A percentile compares a stretch with the other conserved stretches of the same genome.
These are phyloP conservation scores for Palaemon carinicauda DNA, from an alignment of 1,140 invertebrate species.

Conservation along the genomic window DNA sequence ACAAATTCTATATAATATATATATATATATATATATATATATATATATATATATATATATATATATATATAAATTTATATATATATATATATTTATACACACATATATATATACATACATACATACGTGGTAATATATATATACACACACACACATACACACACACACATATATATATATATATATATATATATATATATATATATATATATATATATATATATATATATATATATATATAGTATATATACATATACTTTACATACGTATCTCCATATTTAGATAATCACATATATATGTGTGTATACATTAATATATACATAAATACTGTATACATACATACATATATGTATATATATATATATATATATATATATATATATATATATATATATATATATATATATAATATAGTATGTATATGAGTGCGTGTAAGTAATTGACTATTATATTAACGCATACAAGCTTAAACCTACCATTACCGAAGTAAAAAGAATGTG, in stretches of 20 bases:
- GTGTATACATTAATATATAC: neutral
- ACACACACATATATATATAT: neutral
- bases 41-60: neutral
- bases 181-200: neutral
- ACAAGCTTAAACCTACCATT: no score
- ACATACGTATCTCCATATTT: neutral
- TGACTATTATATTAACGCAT: no score
- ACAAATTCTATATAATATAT: neutral
- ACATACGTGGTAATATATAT: neutral
- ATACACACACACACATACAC: neutral
- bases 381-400: no score
- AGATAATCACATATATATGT: neutral
- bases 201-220: neutral
- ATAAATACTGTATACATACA: no score
- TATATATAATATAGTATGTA: no score
- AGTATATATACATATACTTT: no score
- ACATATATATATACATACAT: neutral
- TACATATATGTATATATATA: no score
- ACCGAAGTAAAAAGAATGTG: no score
- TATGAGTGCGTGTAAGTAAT: no score
- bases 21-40: constrained; percentile 9
- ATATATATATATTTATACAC: neutral
- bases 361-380: no score
- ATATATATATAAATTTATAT: neutral
- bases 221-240: neutral